phyloP scores from a whole-genome alignment of 2,888 invertebrate species.

The Orgyia antiqua region DNA sequence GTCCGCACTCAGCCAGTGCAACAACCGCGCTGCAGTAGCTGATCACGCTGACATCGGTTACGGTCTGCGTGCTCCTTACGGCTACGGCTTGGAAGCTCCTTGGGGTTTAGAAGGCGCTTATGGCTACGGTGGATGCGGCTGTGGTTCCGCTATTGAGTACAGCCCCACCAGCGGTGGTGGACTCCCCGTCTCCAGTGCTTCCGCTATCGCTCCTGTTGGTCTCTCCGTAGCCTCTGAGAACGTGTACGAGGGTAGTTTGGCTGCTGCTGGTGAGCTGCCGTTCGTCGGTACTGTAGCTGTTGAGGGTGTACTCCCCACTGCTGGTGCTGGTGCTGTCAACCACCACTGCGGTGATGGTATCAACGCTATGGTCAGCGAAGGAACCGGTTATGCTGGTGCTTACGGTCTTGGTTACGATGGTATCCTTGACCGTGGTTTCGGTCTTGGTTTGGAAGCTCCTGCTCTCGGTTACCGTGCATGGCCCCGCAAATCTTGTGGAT shows the following conservation, averaged over 20 bases:
- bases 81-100: too few species aligned
- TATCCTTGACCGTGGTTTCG: too few species aligned
- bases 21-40: slow-evolving; percentile 1
- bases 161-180: slow-evolving; percentile 20
- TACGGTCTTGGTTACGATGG: slow-evolving; percentile 16
- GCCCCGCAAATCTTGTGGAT: background rate
- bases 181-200: slow-evolving; percentile 28
- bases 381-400: slow-evolving; percentile 10
- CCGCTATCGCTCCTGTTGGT: slow-evolving; percentile 30
- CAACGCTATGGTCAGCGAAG: slow-evolving; percentile 5
- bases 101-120: background rate
- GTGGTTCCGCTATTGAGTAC: background rate
- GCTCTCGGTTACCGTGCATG: background rate
- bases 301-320: slow-evolving; percentile 12
- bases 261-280: slow-evolving; percentile 14
- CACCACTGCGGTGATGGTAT: slow-evolving; percentile 14
- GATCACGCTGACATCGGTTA: background rate
- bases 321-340: slow-evolving; percentile 13
- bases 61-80: slow-evolving; percentile 3
- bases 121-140: background rate
- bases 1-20: slow-evolving; percentile 3
- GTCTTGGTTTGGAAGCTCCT: slow-evolving; percentile 6
- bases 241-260: slow-evolving; percentile 8
- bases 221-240: slow-evolving; percentile 32
- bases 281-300: slow-evolving; percentile 18